Base-by-base conservation (phyloP, 2,113 vertebrate species). In the Aviceda subcristata region DNA sequence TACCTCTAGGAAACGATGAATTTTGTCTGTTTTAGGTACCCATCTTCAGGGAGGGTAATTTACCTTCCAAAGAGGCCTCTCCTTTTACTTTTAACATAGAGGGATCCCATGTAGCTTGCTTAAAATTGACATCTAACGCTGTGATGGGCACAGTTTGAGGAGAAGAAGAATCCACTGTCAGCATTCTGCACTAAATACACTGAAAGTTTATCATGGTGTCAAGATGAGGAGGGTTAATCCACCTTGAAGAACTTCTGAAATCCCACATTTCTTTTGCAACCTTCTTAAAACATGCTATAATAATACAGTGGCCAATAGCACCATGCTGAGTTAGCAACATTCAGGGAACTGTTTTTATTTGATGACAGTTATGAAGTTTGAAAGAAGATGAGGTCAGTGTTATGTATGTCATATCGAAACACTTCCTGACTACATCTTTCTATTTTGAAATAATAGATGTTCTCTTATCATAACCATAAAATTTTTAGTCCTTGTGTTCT, bases 351-450 rank as follows among this genome's bases (percentile, higher is more conserved):
- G 86, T 86, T 91, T 94, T 80, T 84, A 59, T 94, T 83, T 91
- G 91, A 86, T 92, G 92, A 94, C 88, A 92, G 82, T 83, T 90
- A 93, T 20, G 63, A 93, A 95, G 90, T 90, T 93, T 83, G 90
- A 95, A 94, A 85, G 86, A 89, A 88, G 75, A 96, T 88, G 81
- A 92, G 93, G 85, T 94, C 78, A 83, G 82, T 83, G 50, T 67
- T 90, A 83, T 76, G 45, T 55, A 62, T 88, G 88, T 76, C 78
- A 50, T 77, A 93, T 93, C 66, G 86, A 93, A 97, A 88, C 45
- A 62, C 24, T 82, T 96, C 53, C 56, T 74, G 53, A 68, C 34
- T 82, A 56, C 27, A 73, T 46, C 20, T 38, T 73, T 85, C 57
- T 92, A 9, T 90, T 79, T 92, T 55, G 50, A 86, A 93, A 83